Evolutionary conservation across 2,888 invertebrate species (phyloP).

Genomic region (Drosophila aldrichi): DNA sequence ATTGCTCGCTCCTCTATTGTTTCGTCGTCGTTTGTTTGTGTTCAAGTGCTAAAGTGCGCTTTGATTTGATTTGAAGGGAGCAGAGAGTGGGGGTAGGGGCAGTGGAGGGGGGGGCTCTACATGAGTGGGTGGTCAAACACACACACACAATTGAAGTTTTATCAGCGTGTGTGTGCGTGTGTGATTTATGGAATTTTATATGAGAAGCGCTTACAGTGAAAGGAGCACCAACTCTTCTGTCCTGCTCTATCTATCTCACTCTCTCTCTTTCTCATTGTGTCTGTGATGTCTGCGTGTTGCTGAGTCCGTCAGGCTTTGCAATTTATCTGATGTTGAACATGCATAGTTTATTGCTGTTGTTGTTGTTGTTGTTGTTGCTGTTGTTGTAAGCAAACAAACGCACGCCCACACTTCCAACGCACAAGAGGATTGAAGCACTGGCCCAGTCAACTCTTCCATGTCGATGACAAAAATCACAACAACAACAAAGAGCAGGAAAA

Average conservation of each 20-base stretch:
- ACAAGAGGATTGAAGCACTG: conserved; percentile 35
- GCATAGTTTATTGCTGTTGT: conserved; percentile 58
- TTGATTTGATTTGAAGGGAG: conserved; percentile 51
- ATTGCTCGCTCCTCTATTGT: conserved; percentile 37
- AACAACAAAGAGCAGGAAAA: conserved; percentile 36
- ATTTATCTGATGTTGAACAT: conserved; percentile 82
- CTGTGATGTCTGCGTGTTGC: conserved; percentile 67
- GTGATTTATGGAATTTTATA: conserved; percentile 82
- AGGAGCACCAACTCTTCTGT: conserved; percentile 58
- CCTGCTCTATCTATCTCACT: not conserved
- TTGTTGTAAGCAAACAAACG: conserved; percentile 73
- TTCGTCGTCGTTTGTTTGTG: conserved; percentile 16
- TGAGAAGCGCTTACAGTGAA: conserved; percentile 60
- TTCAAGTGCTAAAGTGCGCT: conserved; percentile 75
- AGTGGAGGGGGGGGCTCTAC: not conserved
- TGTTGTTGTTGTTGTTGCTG: conserved; percentile 48
- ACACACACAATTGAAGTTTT: conserved; percentile 49
- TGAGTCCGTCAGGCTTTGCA: conserved; percentile 60
- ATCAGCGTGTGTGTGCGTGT: conserved; percentile 26
- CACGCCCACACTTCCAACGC: conserved; percentile 74
- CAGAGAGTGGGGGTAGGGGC: not conserved
- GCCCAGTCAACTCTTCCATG: conserved; percentile 71
- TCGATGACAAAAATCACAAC: conserved; percentile 70
- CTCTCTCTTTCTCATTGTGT: not conserved
- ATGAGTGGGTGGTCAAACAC: conserved; percentile 48